Conservation (phyloP, 64 coral and sea anemone genomes). For the Platygyra sinensis region DNA sequence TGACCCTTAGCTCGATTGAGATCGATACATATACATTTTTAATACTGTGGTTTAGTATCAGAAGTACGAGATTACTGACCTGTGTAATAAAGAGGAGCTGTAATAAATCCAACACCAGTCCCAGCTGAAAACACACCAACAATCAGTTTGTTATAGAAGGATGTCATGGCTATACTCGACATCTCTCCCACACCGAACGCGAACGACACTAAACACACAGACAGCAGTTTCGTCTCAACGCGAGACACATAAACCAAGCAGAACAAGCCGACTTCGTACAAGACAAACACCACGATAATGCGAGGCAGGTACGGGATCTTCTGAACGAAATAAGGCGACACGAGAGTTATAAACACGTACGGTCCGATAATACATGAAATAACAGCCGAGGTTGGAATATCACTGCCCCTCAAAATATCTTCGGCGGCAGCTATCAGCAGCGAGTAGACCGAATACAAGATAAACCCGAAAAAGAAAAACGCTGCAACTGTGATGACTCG, state of each 20-base stretch:
- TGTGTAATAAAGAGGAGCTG: conserved; percentile 51
- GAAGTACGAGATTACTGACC: neutral
- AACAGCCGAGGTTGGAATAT: conserved; percentile 50
- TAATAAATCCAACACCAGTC: conserved; percentile 39
- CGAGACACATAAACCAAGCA: neutral
- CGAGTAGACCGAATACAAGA: conserved; percentile 34
- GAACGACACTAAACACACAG: conserved; percentile 32
- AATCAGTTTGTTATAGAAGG: conserved; percentile 34
- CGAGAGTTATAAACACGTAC: conserved; percentile 1
- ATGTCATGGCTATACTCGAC: conserved; percentile 50
- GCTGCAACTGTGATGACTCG: neutral
- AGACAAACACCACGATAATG: conserved; percentile 11
- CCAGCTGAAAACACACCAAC: conserved; percentile 55
- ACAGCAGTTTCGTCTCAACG: conserved; percentile 30
- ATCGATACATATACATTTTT: no score
- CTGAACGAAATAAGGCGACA: conserved; percentile 55
- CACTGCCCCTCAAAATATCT: conserved; percentile 52
- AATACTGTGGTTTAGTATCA: no score
- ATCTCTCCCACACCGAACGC: conserved; percentile 37
- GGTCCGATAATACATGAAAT: conserved; percentile 35
- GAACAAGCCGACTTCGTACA: conserved; percentile 23
- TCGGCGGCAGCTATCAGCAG: conserved; percentile 33
- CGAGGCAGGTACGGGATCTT: conserved; percentile 37
- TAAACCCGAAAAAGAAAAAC: conserved; percentile 51
- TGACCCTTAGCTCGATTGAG: no score